A percentile compares a stretch with the other conserved stretches of the same genome.
Evolutionary conservation across 2,888 invertebrate species (phyloP).

Genomic region (Coecobrya sp.): DNA sequence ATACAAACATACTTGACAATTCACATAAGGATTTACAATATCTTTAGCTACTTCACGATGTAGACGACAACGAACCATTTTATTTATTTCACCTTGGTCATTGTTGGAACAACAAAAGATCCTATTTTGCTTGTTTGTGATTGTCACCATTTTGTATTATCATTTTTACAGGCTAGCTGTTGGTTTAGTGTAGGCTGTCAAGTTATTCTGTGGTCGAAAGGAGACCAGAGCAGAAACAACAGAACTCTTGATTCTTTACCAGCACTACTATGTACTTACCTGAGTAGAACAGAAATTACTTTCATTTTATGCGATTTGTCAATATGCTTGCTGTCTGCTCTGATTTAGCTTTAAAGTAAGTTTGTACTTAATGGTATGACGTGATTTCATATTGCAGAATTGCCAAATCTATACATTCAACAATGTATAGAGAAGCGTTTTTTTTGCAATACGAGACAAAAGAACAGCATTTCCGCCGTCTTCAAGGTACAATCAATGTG

Average conservation of each 20-base stretch:
- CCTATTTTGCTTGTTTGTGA: constrained; percentile 49
- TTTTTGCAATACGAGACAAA: constrained; percentile 10
- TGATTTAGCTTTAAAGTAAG: constrained; percentile 29
- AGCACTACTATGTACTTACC: constrained; percentile 44
- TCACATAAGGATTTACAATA: neutral
- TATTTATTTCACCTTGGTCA: constrained; percentile 74
- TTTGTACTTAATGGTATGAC: neutral
- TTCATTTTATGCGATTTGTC: constrained; percentile 50
- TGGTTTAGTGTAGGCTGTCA: constrained; percentile 30
- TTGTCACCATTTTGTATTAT: constrained; percentile 53
- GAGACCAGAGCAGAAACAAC: constrained; percentile 50
- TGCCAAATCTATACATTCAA: neutral
- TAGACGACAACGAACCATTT: constrained; percentile 56
- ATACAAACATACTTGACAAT: too few species aligned
- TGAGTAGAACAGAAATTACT: constrained; percentile 51
- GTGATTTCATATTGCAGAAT: neutral
- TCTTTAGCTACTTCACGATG: neutral
- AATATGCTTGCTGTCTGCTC: constrained; percentile 25
- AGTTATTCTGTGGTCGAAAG: constrained; percentile 47
- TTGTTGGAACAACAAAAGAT: constrained; percentile 64
- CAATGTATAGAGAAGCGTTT: neutral
- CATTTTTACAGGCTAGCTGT: constrained; percentile 33
- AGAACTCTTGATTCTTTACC: constrained; percentile 6
- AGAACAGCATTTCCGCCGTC: constrained; percentile 13
- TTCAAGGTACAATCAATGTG: neutral